Evolutionary conservation across 2,888 invertebrate species (phyloP), one percentile per base, ranked within the genome.

Genomic region (Alentia gelatinosa): DNA sequence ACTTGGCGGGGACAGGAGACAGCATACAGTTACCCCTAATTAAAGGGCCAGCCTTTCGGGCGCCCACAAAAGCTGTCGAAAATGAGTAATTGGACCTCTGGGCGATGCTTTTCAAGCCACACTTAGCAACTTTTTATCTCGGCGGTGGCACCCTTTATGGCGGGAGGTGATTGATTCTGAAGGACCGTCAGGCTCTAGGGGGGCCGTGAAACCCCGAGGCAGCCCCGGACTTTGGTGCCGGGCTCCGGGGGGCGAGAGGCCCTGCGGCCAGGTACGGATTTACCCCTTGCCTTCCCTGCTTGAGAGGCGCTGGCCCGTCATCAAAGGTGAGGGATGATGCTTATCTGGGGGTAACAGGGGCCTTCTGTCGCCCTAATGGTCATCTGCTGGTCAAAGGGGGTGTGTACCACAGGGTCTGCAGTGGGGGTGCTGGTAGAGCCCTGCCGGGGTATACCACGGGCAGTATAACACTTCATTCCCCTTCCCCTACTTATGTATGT

Each of bases 1-100:
- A 89, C 89, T 89, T 89, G 89, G 19, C 30, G 89, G 68, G 68
- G 89, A 63, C 89, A 89, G 68, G 63, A 26, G 89, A 35, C 89
- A 37, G 89, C 89, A 26, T 86, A 86, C 33, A 86, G 50, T 86
- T 86, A 42, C 56, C 68, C 39, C 63, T 89, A 89, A 89, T 89
- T 89, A 89, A 89, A 89, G 89, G 63, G 23, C 68, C 39, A 15
- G 19, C 35, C 50, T 35, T 50, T 50, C 19, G 26, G 26, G 35
- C 84, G 23, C 74, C 33, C 33, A 88, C 88, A 88, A 88, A 88
- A 88, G 47, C 88, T 88, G 88, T 63, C 89, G n/a, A 63, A 37
- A 50, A 33, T 89, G 89, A 89, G 89, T 26, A 63, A 89, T 89
- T 30, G 89, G 63, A 63, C 89, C 89, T 63, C 30, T 33, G 26